Percentiles rank a stretch among this genome's conserved stretches.
phyloP scores from a whole-genome alignment of 1,140 invertebrate species.

The Pseudomyrmex pallidus region DNA sequence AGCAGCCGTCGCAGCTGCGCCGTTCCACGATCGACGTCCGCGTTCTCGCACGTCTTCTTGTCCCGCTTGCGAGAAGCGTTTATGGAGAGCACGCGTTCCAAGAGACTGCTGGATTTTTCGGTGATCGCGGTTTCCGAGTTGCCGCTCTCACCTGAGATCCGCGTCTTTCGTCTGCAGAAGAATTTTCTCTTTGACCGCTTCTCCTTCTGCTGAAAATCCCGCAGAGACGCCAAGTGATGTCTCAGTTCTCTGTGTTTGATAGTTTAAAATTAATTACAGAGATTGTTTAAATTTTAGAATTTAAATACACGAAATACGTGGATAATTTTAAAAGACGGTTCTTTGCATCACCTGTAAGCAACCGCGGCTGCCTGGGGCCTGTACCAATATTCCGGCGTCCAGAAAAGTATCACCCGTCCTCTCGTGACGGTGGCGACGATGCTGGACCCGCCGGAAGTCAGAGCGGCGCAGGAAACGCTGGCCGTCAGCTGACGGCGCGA shows the following conservation, averaged over 20 bases:
- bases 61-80: conserved; percentile 50
- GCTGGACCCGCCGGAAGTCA: conserved; percentile 68
- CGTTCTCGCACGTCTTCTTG: conserved; percentile 23
- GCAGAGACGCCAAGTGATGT: conserved; percentile 78
- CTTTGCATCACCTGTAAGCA: conserved; percentile 77
- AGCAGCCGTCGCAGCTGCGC: conserved; percentile 76
- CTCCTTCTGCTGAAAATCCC: conserved; percentile 71
- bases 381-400: conserved; percentile 87
- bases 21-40: conserved; percentile 42
- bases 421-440: conserved; percentile 57
- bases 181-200: conserved; percentile 62
- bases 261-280: neutral
- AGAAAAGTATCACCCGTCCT: conserved; percentile 83
- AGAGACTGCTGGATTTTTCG: conserved; percentile 71
- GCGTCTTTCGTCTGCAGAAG: conserved; percentile 64
- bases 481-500: conserved; percentile 82
- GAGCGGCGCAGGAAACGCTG: conserved; percentile 81
- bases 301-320: too few species aligned
- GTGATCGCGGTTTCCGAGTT: conserved; percentile 27
- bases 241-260: conserved; percentile 76
- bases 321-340: neutral
- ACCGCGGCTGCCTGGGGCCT: conserved; percentile 82
- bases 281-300: too few species aligned
- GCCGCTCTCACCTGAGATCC: conserved; percentile 25
- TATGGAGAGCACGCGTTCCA: conserved; percentile 74